Percentiles rank a stretch among this genome's conserved stretches.
Conservation (phyloP, 1,140 invertebrate genomes). For the Drosophila suzukii region DNA sequence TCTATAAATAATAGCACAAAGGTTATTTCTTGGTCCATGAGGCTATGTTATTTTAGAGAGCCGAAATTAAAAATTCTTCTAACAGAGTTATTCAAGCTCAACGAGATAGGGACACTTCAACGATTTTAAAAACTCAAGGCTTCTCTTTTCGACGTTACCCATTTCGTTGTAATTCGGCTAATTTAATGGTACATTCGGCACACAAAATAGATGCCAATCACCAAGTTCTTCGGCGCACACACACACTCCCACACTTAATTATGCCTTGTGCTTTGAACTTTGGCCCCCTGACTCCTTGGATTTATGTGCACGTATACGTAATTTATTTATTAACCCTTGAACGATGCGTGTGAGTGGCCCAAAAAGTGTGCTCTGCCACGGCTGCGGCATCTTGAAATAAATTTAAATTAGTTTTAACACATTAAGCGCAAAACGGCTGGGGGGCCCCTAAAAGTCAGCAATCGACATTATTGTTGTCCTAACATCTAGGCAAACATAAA, state of each 20-base stretch:
- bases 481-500: conserved; percentile 74
- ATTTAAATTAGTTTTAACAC: conserved; percentile 83
- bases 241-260: conserved; percentile 49
- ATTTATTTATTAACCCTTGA: conserved; percentile 83
- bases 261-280: conserved; percentile 65
- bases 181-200: conserved; percentile 70
- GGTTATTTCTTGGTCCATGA: neutral
- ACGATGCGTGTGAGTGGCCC: conserved; percentile 27
- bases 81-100: conserved; percentile 9
- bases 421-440: conserved; percentile 77
- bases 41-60: neutral
- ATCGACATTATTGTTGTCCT: conserved; percentile 63
- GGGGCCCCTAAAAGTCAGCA: conserved; percentile 57
- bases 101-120: conserved; percentile 1
- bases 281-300: conserved; percentile 56
- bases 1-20: conserved; percentile 19
- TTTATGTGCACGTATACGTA: conserved; percentile 81
- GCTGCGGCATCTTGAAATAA: conserved; percentile 73
- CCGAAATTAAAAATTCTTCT: neutral
- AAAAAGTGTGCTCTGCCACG: conserved; percentile 48
- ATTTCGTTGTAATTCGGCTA: conserved; percentile 63
- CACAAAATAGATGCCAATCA: conserved; percentile 73
- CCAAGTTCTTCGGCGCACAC: conserved; percentile 13
- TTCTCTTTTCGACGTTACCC: conserved; percentile 10
- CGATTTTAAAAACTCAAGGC: conserved; percentile 30